These are phyloP conservation scores for Carapus acus DNA, from an alignment of 2,797 vertebrate genomes.

Conservation along the genomic window DNA sequence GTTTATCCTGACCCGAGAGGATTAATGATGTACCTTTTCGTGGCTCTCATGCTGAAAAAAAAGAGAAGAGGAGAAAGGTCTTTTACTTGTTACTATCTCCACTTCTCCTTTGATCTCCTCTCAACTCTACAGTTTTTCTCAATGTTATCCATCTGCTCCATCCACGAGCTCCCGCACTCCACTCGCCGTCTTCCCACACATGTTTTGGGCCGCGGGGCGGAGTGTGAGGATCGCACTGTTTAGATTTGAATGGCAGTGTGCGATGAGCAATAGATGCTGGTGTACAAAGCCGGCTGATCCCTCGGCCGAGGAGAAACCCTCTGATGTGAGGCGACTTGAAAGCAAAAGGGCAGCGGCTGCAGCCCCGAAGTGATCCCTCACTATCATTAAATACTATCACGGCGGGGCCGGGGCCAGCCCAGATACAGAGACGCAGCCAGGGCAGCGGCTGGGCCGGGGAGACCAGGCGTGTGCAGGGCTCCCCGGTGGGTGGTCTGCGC, in stretches of 20 bases:
- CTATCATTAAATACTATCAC: conserved; percentile 75
- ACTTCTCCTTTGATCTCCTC: conserved; percentile 51
- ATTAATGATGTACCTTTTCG: too few relatives aligned
- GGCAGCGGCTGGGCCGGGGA: conserved; percentile 48
- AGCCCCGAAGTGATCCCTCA: conserved; percentile 68
- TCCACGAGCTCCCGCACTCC: conserved; percentile 42
- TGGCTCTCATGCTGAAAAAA: too few relatives aligned
- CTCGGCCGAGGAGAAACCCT: conserved; percentile 51
- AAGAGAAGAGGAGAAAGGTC: conserved; percentile 1
- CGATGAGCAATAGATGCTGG: conserved; percentile 70
- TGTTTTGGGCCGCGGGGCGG: conserved; percentile 53
- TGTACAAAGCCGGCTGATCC: conserved; percentile 69
- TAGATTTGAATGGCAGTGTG: conserved; percentile 68
- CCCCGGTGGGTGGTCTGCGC: conserved; percentile 70
- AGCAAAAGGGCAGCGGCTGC: conserved; percentile 61
- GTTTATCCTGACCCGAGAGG: too few relatives aligned
- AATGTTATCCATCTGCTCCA: conserved; percentile 41
- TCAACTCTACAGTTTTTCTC: conserved; percentile 49
- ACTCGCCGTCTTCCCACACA: conserved; percentile 58
- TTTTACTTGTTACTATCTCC: conserved; percentile 28
- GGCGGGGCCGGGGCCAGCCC: conserved; percentile 38
- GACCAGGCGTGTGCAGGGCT: conserved; percentile 44
- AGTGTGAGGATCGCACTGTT: conserved; percentile 71
- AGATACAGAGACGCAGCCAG: conserved; percentile 51
- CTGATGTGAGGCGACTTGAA: conserved; percentile 72